Conservation (phyloP, 1,140 invertebrate species). For the Dendroctonus ponderosae region DNA sequence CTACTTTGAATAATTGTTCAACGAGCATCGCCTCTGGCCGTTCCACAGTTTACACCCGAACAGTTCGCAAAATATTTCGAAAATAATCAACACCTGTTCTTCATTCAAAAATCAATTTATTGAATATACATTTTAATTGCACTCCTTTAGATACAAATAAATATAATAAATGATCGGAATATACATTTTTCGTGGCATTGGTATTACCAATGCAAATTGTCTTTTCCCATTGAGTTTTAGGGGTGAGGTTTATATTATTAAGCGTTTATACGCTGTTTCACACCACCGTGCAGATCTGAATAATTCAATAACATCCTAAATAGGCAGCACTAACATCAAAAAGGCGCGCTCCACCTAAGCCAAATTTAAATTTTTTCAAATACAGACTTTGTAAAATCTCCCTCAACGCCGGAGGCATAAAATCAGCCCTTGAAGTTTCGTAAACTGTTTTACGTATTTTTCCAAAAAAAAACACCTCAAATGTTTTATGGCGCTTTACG, state of each 20-base stretch:
- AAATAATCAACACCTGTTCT: background rate
- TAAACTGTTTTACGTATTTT: too few relatives aligned
- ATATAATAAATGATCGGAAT: constrained; percentile 2
- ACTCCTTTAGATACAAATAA: background rate
- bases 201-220: constrained; percentile 6
- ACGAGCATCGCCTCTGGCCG: too few relatives aligned
- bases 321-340: constrained; percentile 46
- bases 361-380: constrained; percentile 39
- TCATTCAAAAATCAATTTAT: background rate
- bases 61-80: too few relatives aligned
- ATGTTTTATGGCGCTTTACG: too few relatives aligned
- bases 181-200: background rate
- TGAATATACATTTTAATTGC: too few relatives aligned
- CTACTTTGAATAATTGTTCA: too few relatives aligned
- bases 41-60: too few relatives aligned
- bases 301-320: constrained; percentile 48
- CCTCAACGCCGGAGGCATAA: background rate
- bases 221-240: constrained; percentile 26
- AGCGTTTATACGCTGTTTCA: constrained; percentile 46
- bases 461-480: too few relatives aligned
- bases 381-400: constrained; percentile 28
- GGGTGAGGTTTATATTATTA: constrained; percentile 46
- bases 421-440: background rate
- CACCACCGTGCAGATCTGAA: constrained; percentile 46
- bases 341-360: constrained; percentile 38